Evolutionary conservation across 2,888 invertebrate genomes (phyloP), one percentile per base, ranked within the genome.

Genomic region (Auanema freiburgensis): DNA sequence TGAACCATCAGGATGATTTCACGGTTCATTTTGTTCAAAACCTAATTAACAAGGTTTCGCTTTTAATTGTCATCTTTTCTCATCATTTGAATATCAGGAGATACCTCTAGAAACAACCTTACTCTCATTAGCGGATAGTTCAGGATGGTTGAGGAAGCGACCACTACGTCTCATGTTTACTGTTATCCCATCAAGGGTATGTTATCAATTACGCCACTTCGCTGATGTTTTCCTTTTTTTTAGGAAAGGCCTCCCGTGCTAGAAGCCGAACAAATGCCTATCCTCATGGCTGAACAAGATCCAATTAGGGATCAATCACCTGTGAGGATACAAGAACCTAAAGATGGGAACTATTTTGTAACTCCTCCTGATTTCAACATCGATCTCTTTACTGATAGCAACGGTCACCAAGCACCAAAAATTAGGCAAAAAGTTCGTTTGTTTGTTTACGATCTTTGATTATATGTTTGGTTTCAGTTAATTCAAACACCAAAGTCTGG

Each of bases 131-230:
- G 59, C 59, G 5, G 25, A 16, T 14, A 53, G 53, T 24, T 25
- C 59, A 1, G 42, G 50, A 6, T 59, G 59, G 59, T 14, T 24
- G 14, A 18, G 42, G n/a, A 25, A 51, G 11, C 33, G 59, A 2
- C 59, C 59, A 1, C 23, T 59, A 44, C 51, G 42, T 21, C 49
- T 59, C 42, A 49, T 59, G 6, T 59, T 59, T 44, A 59, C 59
- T 11, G 33, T 57, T 5, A 57, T 57, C 33, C 49, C 57, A 11
- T 50, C 57, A 14, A 57, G 33, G 33, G 33, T 33, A 33, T 33
- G 33, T 33, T 33, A 33, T 33, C 33, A 33, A 8, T 33, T 33
- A 8, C 33, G 33, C n/a, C n/a, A n/a, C n/a, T n/a, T n/a, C n/a
- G n/a, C n/a, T n/a, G n/a, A n/a, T n/a, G n/a, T n/a, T n/a, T n/a